Evolutionary conservation across 2,888 invertebrate species (phyloP).

Genomic region (Ectemnius cavifrons): DNA sequence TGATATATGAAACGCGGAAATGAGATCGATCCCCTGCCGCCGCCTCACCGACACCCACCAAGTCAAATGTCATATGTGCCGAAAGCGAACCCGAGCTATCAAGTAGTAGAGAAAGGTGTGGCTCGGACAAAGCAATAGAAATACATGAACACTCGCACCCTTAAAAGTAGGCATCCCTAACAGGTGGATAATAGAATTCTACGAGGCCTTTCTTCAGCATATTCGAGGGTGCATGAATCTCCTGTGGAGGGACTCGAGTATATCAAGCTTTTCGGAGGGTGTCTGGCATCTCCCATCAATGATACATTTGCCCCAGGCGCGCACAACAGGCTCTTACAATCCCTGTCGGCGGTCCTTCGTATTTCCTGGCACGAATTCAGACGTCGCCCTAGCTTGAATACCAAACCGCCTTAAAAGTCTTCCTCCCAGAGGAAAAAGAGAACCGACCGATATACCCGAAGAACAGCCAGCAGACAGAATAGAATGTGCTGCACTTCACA

Average conservation of each 20-base stretch:
- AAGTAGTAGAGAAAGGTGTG: conserved; percentile 6
- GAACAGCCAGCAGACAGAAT: not conserved
- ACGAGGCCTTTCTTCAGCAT: too few relatives aligned
- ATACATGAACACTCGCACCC: too few relatives aligned
- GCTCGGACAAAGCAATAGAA: not conserved
- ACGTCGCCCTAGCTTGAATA: conserved; percentile 43
- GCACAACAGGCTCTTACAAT: conserved; percentile 16
- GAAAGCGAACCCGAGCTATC: not conserved
- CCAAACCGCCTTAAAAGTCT: conserved; percentile 36
- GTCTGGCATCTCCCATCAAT: not conserved
- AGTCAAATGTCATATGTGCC: conserved; percentile 2
- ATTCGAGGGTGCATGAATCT: not conserved
- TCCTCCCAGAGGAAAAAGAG: conserved; percentile 8
- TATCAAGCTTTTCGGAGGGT: conserved; percentile 7
- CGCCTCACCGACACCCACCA: not conserved
- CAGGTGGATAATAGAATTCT: too few relatives aligned
- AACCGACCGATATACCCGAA: not conserved
- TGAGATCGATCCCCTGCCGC: conserved; percentile 21
- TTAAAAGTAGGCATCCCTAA: too few relatives aligned
- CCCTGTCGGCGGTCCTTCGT: conserved; percentile 31
- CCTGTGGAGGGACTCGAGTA: not conserved
- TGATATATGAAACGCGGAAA: conserved; percentile 20
- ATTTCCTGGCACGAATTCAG: conserved; percentile 43
- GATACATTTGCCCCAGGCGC: conserved; percentile 24
- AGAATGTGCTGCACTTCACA: not conserved